Evolutionary conservation across 2,113 vertebrate species (phyloP), one percentile per base, ranked within the genome.

Genomic region (Mesocricetus auratus): DNA sequence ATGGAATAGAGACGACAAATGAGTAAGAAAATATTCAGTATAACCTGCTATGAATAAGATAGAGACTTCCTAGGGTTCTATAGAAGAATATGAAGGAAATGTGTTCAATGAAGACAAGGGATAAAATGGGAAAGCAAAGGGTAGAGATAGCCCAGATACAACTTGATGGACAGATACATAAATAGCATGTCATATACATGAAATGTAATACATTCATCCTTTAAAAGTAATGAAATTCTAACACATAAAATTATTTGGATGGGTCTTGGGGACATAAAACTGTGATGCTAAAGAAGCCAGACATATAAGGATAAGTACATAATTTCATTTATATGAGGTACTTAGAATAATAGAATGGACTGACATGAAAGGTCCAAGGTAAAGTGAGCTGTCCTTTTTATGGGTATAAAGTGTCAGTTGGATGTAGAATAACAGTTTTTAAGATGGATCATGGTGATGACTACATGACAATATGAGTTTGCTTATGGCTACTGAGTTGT

Each of bases 161-260:
- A 36, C 47, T 45, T 2, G 29, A 12, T 50, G 69, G 22, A 64
- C 56, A 33, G 64, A 89, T 78, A 39, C 31, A 62, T 58, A 83
- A 83, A 89, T 89, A 60, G 50, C 94, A 86, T 71, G 29, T 8
- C n/a, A 68, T 90, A 69, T 66, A 39, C 47, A 58, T 62, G 31
- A 39, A 90, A 3, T 78, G 36, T 22, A 90, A 87, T 85, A 73
- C 66, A 89, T 94, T 94, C 47, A 89, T n/a, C 13, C 13, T 90
- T 90, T 60, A 92, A 93, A 91, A 66, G 3, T 47, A 74, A 81
- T 22, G 9, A 58, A 86, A 66, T 68, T 87, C 39, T 74, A 85
- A 53, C 47, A 66, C 4, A 36, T 68, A 29, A 45, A 16, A 45
- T 39, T 24, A 56, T 33, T 77, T 47, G 5, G 31, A 64, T 78